phyloP scores from a whole-genome alignment of 2,113 vertebrate genomes.

The Scalopus aquaticus region DNA sequence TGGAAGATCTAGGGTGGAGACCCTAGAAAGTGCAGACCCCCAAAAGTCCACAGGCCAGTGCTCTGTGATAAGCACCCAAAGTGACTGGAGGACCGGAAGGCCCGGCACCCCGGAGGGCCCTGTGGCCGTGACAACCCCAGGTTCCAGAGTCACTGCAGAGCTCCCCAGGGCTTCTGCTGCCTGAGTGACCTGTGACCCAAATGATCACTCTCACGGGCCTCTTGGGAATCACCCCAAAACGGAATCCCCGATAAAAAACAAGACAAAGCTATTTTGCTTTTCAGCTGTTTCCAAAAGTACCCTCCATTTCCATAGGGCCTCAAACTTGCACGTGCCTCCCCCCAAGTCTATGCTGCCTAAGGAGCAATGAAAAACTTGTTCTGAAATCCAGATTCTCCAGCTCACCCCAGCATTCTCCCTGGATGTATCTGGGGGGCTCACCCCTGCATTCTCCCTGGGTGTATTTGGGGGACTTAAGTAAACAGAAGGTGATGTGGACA shows the following conservation, averaged over 20 bases:
- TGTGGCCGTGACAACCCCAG: neutral
- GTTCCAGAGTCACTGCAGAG: neutral
- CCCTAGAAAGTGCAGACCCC: neutral
- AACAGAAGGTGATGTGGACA: neutral
- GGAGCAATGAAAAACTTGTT: neutral
- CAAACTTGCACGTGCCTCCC: neutral
- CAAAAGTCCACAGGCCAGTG: neutral
- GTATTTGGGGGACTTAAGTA: constrained; percentile 46
- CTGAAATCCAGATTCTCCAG: neutral
- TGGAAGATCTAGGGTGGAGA: neutral
- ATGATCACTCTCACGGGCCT: neutral
- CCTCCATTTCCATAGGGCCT: neutral
- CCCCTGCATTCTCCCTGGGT: neutral
- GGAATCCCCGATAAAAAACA: neutral
- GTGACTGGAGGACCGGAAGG: neutral
- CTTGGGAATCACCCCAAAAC: neutral
- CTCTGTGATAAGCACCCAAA: neutral
- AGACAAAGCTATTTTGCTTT: neutral
- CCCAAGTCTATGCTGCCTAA: neutral
- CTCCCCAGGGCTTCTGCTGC: neutral
- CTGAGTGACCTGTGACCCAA: neutral
- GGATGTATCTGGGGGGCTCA: neutral
- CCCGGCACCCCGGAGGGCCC: neutral
- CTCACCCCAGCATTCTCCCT: neutral
- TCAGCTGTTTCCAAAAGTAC: neutral